Base-by-base conservation (phyloP, 23 tunicate species). In the Halocynthia aurantium region DNA sequence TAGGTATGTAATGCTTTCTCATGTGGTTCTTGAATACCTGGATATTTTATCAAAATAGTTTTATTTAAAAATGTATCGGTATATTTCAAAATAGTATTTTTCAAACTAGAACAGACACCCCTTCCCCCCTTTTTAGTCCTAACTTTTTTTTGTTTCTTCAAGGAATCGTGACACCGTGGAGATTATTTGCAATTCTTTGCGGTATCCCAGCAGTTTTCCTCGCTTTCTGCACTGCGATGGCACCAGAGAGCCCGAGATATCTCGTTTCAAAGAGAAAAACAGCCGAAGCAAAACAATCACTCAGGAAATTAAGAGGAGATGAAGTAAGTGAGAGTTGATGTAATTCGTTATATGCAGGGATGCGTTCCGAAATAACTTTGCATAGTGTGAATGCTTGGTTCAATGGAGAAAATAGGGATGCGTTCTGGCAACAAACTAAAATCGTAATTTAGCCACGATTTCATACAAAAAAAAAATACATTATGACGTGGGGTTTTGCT, bases 211-310 rank as follows among this genome's bases (percentile, higher is more conserved):
- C 87, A 12, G 80, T 78, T 6, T 8, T 69, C 55, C 82, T 63
- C 20, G 54, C 79, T 50, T 51, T 85, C 53, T 78, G 71, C 18
- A 81, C 83, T 31, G 57, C 80, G 53, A 80, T 84, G 51, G 57
- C 85, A 7, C 86, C 84, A 5, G 97, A 91, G 78, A 57, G 91
- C 15, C 97, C 97, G 6, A 53, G 87, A 22, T 88, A 68, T 78
- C 64, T 91, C 61, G 77, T 61, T 50, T 21, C 82, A 19, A 76
- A 77, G 62, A 84, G 82, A 20, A 44, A 82, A 53, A 62, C 62
- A 72, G 50, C 63, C 8, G 76, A 77, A 71, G 78, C 91, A 6
- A 66, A 17, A 13, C 80, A 66, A 11, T 76, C 84, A 7, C 77
- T 91, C 71, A 83, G 75, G 8, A 31, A 52, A 8, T 63, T 90